Base-by-base conservation (phyloP, 1,140 invertebrate species). In the Apocrypta bakeri region DNA sequence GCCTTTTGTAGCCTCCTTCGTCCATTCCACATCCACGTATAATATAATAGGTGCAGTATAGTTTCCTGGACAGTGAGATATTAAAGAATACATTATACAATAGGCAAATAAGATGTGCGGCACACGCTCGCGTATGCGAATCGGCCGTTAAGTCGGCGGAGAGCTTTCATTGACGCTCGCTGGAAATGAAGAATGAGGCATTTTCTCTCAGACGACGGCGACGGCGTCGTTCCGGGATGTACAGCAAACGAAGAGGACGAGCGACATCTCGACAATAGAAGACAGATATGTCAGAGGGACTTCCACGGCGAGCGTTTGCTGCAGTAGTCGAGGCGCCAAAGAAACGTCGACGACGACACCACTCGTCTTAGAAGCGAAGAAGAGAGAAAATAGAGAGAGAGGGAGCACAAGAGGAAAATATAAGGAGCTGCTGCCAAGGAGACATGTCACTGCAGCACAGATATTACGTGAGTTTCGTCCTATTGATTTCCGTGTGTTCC, bases 381-480 rank as follows among this genome's bases (percentile, higher is more conserved):
- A 61, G 17, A 21, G 37, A 1, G 37, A 61, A 21, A 37, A 9
- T 29, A 63, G 74, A 76, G 56, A 56, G 12, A n/a, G 31, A 3
- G 25, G 17, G 0, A 0, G 48, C 21, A 4, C 4, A 21, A n/a
- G 21, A 56, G 48, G 48, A 56, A 56, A 56, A 56, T 56, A 56
- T 56, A 56, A 56, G 48, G 48, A 48, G 40, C 72, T n/a, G 37
- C 0, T n/a, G 72, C 63, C 2, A 17, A 21, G 71, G 85, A 90
- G 88, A 88, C 84, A 92, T 92, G 91, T 91, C 91, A 88, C 87
- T 91, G 80, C 90, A 91, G 88, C 90, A 91, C 84, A 90, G 89
- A 87, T 92, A 92, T 86, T 92, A 92, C 86, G 91, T 92, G 82
- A 91, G 91, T 92, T 87, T 83, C 64, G 31, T 24, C 25, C 48